Percentiles rank a stretch among this genome's conserved stretches.
Conservation (phyloP, 2,797 vertebrate species). For the Platalea minor region DNA sequence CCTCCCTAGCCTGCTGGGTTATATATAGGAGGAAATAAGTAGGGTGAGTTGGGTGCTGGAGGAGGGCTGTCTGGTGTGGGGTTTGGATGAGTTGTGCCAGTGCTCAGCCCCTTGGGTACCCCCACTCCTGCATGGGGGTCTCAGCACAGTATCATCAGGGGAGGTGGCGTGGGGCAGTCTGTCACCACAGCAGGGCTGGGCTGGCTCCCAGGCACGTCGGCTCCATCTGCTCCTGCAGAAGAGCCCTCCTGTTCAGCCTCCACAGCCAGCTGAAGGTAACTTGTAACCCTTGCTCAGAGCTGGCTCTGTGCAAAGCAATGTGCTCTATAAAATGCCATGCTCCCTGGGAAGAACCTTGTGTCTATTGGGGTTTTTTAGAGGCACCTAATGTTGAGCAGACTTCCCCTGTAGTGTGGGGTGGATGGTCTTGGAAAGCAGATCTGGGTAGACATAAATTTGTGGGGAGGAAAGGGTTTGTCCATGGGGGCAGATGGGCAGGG, state of each 20-base stretch:
- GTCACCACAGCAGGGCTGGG: conserved; percentile 46
- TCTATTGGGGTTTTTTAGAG: background rate
- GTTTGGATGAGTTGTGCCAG: background rate
- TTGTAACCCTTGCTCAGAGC: background rate
- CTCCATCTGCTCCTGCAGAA: conserved; percentile 61
- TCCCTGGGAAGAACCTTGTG: background rate
- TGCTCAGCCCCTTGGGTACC: background rate
- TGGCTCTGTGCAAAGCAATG: background rate
- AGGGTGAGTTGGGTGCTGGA: background rate
- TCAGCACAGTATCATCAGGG: background rate
- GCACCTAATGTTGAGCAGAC: background rate
- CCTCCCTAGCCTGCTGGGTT: background rate
- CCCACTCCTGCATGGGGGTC: background rate
- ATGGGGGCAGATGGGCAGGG: background rate
- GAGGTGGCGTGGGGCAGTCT: conserved; percentile 43
- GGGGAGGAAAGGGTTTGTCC: background rate
- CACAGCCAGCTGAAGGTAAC: conserved; percentile 14
- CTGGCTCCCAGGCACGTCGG: conserved; percentile 35
- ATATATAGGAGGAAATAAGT: background rate
- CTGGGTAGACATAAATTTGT: background rate
- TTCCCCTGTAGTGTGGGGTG: background rate
- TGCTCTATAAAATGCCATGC: background rate
- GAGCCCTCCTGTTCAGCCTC: conserved; percentile 35
- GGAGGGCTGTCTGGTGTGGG: background rate
- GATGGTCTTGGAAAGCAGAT: background rate